Percentiles rank a stretch among this genome's conserved stretches.
These are phyloP conservation scores for Trematomus loennbergii DNA, from an alignment of 2,113 vertebrate genomes.

Conservation along the genomic window DNA sequence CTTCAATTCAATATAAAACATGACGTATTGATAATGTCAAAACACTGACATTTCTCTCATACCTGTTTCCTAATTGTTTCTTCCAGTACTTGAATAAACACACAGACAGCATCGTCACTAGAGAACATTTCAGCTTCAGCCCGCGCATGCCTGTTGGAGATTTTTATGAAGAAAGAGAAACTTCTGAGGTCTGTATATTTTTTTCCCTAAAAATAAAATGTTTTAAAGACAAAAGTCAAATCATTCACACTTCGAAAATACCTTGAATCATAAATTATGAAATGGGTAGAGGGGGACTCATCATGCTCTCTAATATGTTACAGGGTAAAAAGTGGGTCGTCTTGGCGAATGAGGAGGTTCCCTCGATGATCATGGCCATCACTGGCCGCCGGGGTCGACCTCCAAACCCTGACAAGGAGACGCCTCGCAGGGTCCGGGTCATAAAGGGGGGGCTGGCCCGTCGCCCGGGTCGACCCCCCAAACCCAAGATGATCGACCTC, in stretches of 20 bases:
- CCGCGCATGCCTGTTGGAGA: constrained; percentile 97
- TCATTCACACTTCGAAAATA: too few relatives aligned
- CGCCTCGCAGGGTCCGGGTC: constrained; percentile 75
- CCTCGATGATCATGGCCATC: constrained; percentile 96
- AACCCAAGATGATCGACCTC: constrained; percentile 89
- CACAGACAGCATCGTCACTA: constrained; percentile 87
- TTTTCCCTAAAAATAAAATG: too few relatives aligned
- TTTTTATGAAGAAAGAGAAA: constrained; percentile 95
- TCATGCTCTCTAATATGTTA: background rate
- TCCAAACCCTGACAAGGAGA: constrained; percentile 92
- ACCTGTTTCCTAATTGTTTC: constrained; percentile 3
- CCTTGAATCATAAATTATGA: background rate
- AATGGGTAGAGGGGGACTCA: background rate
- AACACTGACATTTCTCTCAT: background rate
- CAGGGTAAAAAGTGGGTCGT: constrained; percentile 92
- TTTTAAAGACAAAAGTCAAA: too few relatives aligned
- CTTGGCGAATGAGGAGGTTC: constrained; percentile 93
- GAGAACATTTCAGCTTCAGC: constrained; percentile 98
- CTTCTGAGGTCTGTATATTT: constrained; percentile 85
- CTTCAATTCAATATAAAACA: background rate
- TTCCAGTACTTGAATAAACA: constrained; percentile 92
- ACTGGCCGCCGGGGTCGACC: constrained; percentile 95
- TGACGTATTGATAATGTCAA: background rate
- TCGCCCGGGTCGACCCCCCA: constrained; percentile 92
- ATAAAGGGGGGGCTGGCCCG: constrained; percentile 79